phyloP scores from a whole-genome alignment of 2,888 invertebrate species.

The Argyra leucocephala region DNA sequence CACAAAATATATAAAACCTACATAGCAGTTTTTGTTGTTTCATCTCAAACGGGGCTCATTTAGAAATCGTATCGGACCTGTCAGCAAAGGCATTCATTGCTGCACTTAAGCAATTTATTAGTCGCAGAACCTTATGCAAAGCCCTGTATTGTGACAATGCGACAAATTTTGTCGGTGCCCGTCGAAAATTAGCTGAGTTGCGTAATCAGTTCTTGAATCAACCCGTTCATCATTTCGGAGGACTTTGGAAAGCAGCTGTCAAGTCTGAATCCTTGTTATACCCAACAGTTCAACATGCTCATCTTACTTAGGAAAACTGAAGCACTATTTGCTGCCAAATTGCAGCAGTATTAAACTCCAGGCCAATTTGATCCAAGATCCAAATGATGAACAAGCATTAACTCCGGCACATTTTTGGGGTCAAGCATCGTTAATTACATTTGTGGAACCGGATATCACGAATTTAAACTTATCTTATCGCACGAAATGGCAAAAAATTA shows the following conservation, averaged over 20 bases:
- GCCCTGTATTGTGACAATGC: slow-evolving; percentile 21
- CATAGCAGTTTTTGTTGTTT: slow-evolving; percentile 22
- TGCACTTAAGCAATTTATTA: slow-evolving; percentile 22
- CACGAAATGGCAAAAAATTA: neutral
- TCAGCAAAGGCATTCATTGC: slow-evolving; percentile 21
- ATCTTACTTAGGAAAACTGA: too few species aligned
- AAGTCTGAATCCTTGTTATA: slow-evolving; percentile 9
- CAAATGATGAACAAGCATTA: neutral
- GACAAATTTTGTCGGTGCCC: slow-evolving; percentile 21
- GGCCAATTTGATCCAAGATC: neutral
- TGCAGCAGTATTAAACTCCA: too few species aligned
- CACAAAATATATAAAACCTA: slow-evolving; percentile 18
- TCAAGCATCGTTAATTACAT: neutral
- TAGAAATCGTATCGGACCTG: slow-evolving; percentile 23
- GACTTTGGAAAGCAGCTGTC: slow-evolving; percentile 19
- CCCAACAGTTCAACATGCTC: neutral
- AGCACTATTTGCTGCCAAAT: too few species aligned
- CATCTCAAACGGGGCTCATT: slow-evolving; percentile 21
- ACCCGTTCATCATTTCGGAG: slow-evolving; percentile 22
- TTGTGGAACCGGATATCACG: neutral
- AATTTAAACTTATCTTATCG: neutral
- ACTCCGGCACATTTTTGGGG: neutral
- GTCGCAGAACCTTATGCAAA: slow-evolving; percentile 17
- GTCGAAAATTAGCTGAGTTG: slow-evolving; percentile 19
- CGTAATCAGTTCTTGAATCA: slow-evolving; percentile 17